Base-by-base conservation (phyloP, 1,140 invertebrate species). In the Drosophila murphyi region DNA sequence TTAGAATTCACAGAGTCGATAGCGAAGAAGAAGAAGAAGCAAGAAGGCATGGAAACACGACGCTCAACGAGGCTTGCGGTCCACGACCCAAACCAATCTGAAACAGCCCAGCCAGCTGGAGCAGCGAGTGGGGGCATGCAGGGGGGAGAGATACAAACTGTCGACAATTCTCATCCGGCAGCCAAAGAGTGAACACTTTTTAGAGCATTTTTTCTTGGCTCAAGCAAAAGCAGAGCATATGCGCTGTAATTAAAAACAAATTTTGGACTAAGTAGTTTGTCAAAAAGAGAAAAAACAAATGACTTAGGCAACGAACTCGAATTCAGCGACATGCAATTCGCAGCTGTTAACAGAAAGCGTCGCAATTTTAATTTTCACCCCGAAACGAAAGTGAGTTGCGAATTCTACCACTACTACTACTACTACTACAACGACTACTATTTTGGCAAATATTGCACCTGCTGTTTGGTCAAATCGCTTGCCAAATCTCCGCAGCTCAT, bases 311-410 rank as follows among this genome's bases (percentile, higher is more conserved):
- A 67, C 83, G 50, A 87, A 80, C 83, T 88, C 35, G 62, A 45
- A 69, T 56, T 7, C 31, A 31, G 41, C 47, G 43, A 41, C 48
- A 65, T 63, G 61, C 51, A 31, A 64, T 65, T 73, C 55, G 82
- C 83, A 87, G 83, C 80, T 87, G 82, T 57, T 80, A 70, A 60
- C 59, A 32, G 72, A 75, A 75, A 71, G 68, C 72, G 37, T 60
- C 55, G 64, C 61, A 77, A 71, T 82, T 86, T 87, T 73, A 54
- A 79, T 75, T 86, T 86, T 86, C 82, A 83, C 56, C 72, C 72
- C 78, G 56, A 76, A 76, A 60, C 55, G 73, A 76, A 76, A 76
- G 81, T 86, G 76, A 72, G 45, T 56, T 54, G 32, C 60, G 20
- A n/a, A 59, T 72, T 76, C 73, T 72, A 72, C 39, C 4, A 41